phyloP scores from a whole-genome alignment of 2,113 vertebrate genomes.

The Brachypodius melanocephalos region DNA sequence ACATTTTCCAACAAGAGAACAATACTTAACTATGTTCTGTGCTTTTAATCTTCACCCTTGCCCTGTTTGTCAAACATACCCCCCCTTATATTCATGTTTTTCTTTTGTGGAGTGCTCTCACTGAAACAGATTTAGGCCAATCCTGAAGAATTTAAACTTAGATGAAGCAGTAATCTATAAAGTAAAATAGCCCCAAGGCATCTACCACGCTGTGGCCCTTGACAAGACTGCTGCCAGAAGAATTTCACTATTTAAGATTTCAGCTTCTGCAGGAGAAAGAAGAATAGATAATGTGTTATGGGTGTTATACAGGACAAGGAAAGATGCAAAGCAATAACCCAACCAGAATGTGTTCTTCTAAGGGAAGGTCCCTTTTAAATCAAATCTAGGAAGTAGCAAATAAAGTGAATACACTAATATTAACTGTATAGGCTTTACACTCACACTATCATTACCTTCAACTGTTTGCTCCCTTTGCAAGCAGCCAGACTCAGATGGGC shows the following conservation, averaged over 20 bases:
- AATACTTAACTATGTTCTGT: background rate
- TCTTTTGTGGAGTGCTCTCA: background rate
- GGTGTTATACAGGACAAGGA: background rate
- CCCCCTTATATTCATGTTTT: background rate
- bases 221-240: background rate
- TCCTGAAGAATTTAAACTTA: background rate
- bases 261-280: background rate
- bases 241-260: background rate
- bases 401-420: background rate
- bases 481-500: background rate
- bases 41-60: background rate
- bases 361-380: background rate
- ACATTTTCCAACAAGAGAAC: background rate
- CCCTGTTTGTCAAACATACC: background rate
- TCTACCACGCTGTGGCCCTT: background rate
- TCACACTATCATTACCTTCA: background rate
- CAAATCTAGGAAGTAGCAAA: conserved; percentile 5
- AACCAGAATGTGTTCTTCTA: background rate
- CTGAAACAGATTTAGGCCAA: background rate
- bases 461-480: background rate
- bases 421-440: background rate
- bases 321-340: background rate
- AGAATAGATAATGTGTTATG: background rate
- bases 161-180: background rate
- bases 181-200: background rate